Evolutionary conservation across 37 sponge, comb jelly and placozoan genomes (phyloP).

Genomic region (Oscarella lobularis): DNA sequence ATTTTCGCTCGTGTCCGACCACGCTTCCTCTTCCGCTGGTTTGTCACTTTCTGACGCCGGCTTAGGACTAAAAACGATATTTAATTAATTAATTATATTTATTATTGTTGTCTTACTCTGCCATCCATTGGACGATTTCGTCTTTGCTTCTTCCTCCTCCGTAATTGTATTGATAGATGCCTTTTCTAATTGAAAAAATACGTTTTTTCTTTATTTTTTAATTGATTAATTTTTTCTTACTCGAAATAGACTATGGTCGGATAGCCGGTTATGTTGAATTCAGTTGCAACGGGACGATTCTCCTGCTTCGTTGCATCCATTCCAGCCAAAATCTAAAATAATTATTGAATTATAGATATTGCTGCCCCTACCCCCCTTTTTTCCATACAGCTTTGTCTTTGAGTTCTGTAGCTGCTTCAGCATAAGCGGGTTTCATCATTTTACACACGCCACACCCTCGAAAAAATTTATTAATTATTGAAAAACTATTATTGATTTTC

Average conservation of each 20-base stretch:
- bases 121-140: conserved; percentile 63
- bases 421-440: conserved; percentile 75
- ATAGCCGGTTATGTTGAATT: conserved; percentile 80
- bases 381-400: conserved; percentile 26
- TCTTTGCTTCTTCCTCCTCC: conserved; percentile 44
- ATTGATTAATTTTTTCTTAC: conserved; percentile 8
- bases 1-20: conserved; percentile 53
- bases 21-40: conserved; percentile 4
- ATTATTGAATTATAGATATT: conserved; percentile 8
- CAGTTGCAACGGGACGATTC: conserved; percentile 27
- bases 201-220: neutral
- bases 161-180: conserved; percentile 33
- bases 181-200: conserved; percentile 13
- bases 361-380: no score
- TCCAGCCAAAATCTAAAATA: conserved; percentile 53
- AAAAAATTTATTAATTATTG: neutral
- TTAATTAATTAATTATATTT: no score
- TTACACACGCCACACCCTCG: conserved; percentile 89
- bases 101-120: conserved; percentile 5
- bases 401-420: conserved; percentile 62
- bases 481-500: neutral
- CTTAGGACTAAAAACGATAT: no score
- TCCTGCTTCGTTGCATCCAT: conserved; percentile 72
- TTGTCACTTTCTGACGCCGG: no score
- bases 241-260: conserved; percentile 86